Conservation (phyloP, 2,888 invertebrate genomes). For the Baccha elongata region DNA sequence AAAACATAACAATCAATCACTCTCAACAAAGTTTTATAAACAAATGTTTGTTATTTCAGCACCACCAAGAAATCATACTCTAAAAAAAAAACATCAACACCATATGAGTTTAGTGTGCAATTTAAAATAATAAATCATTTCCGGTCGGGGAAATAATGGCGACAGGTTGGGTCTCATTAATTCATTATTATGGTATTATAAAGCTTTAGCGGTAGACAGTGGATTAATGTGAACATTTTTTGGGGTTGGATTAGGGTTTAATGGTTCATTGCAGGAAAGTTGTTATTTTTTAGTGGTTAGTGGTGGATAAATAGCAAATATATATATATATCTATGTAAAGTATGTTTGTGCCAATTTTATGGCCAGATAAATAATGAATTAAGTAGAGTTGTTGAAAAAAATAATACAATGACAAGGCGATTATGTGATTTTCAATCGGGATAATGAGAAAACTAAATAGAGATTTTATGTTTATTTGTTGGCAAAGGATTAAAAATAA, state of each 20-base stretch:
- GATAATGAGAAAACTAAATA: neutral
- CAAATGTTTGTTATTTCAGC: no score
- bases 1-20: no score
- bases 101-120: no score
- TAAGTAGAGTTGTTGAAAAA: constrained; percentile 19
- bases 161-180: constrained; percentile 74
- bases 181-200: constrained; percentile 73
- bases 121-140: constrained; percentile 72
- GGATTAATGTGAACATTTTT: constrained; percentile 60
- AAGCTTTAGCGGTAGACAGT: constrained; percentile 46
- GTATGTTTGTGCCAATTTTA: constrained; percentile 30
- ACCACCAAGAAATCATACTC: no score
- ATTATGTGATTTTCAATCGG: constrained; percentile 23
- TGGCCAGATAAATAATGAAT: constrained; percentile 44
- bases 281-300: constrained; percentile 50
- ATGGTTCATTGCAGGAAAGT: constrained; percentile 53
- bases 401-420: neutral
- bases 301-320: constrained; percentile 46
- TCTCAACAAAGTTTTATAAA: no score
- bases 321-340: neutral
- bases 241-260: constrained; percentile 58
- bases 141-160: constrained; percentile 62
- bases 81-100: no score
- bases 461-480: neutral
- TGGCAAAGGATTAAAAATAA: constrained; percentile 6